Evolutionary conservation across 2,113 vertebrate genomes (phyloP).

Genomic region (Sinocyclocheilus rhinocerous): DNA sequence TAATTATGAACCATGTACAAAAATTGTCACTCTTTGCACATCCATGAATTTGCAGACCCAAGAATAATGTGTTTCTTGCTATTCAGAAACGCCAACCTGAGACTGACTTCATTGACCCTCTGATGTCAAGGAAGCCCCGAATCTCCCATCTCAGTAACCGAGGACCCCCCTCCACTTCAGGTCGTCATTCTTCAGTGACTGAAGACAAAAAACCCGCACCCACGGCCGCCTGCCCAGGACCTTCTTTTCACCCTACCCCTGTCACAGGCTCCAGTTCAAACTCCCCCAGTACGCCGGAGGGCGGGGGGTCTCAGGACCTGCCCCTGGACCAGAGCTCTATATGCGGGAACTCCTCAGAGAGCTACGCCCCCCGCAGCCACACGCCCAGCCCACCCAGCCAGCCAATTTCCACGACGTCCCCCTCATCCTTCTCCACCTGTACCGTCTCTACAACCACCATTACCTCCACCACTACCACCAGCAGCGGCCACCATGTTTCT

Average conservation of each 20-base stretch:
- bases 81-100: conserved; percentile 78
- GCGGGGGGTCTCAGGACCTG: conserved; percentile 83
- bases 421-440: conserved; percentile 52
- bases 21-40: neutral
- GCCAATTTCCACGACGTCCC: conserved; percentile 52
- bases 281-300: conserved; percentile 86
- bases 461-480: conserved; percentile 68
- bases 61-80: neutral
- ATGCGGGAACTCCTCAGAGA: conserved; percentile 78
- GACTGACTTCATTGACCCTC: conserved; percentile 78
- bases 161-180: neutral
- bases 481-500: conserved; percentile 22
- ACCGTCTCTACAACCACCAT: conserved; percentile 64
- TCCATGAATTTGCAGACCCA: neutral
- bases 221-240: conserved; percentile 62
- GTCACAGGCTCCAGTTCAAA: conserved; percentile 79
- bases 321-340: conserved; percentile 78
- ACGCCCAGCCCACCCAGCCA: conserved; percentile 55
- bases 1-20: neutral
- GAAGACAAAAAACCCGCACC: conserved; percentile 70
- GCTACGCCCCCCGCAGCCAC: conserved; percentile 69
- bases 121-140: conserved; percentile 84
- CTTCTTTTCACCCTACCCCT: conserved; percentile 62
- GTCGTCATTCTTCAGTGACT: conserved; percentile 53
- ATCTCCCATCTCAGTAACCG: conserved; percentile 79